Base-by-base conservation (phyloP, 2,888 invertebrate species). In the Caenorhabditis virilis region DNA sequence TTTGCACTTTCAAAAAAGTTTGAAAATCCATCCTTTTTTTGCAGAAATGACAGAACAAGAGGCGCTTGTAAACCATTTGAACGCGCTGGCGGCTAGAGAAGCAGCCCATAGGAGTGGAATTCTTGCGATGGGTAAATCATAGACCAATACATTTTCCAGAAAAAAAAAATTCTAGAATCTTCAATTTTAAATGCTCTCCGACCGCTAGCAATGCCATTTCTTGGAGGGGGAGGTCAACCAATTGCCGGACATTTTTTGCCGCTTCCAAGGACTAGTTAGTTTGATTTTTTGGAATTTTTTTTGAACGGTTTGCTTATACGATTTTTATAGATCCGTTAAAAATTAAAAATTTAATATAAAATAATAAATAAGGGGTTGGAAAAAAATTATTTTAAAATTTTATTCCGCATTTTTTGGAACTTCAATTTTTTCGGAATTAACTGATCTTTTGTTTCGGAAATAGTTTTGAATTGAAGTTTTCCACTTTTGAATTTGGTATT, bases 11-110 rank as follows among this genome's bases (percentile, higher is more conserved):
- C 7, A 36, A 15, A 36, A 26, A n/a, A 25, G 13, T 13, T 36
- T 15, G 30, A 23, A 22, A 23, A 38, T 23, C n/a, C n/a, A n/a
- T n/a, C n/a, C n/a, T n/a, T n/a, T n/a, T n/a, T 33, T 48, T 46
- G 16, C 41, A 64, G 64, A 55, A 48, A 64, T 64, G 64, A 45
- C 54, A 3, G 64, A 64, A 58, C 64, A 64, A 55, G 64, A 64
- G 41, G 27, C 53, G 3, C 43, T 58, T 5, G 50, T 58, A 9
- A 63, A 54, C 26, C 53, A 63, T 22, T 13, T 63, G 16, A 54
- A 64, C 25, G 30, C 30, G 2, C 26, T 55, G 1, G 46, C 58
- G 5, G 49, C 53, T 20, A 33, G 63, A 4, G 50, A 63, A 36
- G 47, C 47, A 13, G 54, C 49, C 5, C n/a, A 45, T 9, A 33